A percentile compares a stretch with the other conserved stretches of the same genome.
These are phyloP conservation scores for Centropyge bicolor DNA, from an alignment of 2,797 vertebrate species.

Conservation along the genomic window DNA sequence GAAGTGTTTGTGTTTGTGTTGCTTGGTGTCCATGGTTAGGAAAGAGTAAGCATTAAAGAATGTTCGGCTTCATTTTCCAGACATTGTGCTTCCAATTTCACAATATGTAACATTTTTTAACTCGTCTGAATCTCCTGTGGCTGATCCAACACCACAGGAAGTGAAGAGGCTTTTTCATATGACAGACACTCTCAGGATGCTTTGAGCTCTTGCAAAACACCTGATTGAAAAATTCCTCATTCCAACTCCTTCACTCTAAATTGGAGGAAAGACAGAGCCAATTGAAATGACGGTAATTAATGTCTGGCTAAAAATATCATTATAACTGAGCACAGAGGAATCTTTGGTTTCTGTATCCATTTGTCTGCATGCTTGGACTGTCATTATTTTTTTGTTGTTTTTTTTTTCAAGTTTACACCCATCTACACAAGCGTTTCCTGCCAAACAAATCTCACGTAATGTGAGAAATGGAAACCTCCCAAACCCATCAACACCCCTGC, in stretches of 20 bases:
- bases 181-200: conserved; percentile 21
- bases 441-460: conserved; percentile 59
- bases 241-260: conserved; percentile 20
- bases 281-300: conserved; percentile 38
- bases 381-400: conserved; percentile 34
- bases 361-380: conserved; percentile 10
- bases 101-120: background rate
- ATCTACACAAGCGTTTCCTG: background rate
- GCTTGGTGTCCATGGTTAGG: background rate
- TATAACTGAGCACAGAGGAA: conserved; percentile 16
- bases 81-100: background rate
- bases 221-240: conserved; percentile 24
- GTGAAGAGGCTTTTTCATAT: background rate
- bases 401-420: conserved; percentile 23
- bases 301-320: conserved; percentile 44
- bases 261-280: conserved; percentile 34
- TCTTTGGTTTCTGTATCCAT: conserved; percentile 8
- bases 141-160: conserved; percentile 3
- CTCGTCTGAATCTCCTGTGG: background rate
- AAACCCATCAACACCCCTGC: conserved; percentile 52
- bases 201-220: conserved; percentile 12
- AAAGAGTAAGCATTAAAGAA: background rate
- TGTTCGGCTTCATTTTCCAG: background rate
- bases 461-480: conserved; percentile 58
- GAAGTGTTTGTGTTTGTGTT: background rate